Conservation (phyloP, 2,797 vertebrate species). For the Amphiprion clarkii region DNA sequence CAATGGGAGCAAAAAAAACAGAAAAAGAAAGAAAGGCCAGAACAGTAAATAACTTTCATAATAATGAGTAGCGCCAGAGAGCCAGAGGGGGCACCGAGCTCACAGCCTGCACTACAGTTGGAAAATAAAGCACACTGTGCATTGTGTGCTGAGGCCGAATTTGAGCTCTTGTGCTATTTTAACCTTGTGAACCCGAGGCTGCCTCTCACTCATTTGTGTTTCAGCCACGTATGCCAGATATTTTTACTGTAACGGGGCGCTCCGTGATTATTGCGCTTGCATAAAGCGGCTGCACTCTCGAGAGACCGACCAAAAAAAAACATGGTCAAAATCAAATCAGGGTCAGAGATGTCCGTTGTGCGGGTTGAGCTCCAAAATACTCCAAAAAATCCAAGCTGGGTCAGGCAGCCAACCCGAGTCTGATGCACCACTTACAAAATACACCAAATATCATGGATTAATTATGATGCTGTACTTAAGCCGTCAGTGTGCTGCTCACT, state of each 20-base stretch:
- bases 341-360: not conserved
- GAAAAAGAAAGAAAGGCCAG: slow-evolving; percentile 21
- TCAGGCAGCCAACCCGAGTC: not conserved
- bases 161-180: slow-evolving; percentile 37
- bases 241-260: slow-evolving; percentile 27
- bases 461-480: not conserved
- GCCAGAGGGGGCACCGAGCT: slow-evolving; percentile 53
- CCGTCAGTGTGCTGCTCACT: not conserved
- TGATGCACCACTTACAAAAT: not conserved
- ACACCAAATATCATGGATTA: slow-evolving; percentile 1
- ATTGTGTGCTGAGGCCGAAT: slow-evolving; percentile 49
- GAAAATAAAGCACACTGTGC: slow-evolving; percentile 48
- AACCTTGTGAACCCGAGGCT: slow-evolving; percentile 45
- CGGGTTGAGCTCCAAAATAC: slow-evolving; percentile 5
- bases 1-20: slow-evolving; percentile 44
- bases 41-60: slow-evolving; percentile 73
- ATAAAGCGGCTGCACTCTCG: not conserved
- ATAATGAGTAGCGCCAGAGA: slow-evolving; percentile 51
- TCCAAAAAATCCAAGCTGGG: not conserved
- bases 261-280: slow-evolving; percentile 15
- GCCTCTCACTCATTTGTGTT: slow-evolving; percentile 39
- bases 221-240: not conserved
- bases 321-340: not conserved
- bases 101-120: slow-evolving; percentile 35
- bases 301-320: not conserved